phyloP scores from a whole-genome alignment of 1,140 invertebrate species.

The Macrocentrus cingulum region DNA sequence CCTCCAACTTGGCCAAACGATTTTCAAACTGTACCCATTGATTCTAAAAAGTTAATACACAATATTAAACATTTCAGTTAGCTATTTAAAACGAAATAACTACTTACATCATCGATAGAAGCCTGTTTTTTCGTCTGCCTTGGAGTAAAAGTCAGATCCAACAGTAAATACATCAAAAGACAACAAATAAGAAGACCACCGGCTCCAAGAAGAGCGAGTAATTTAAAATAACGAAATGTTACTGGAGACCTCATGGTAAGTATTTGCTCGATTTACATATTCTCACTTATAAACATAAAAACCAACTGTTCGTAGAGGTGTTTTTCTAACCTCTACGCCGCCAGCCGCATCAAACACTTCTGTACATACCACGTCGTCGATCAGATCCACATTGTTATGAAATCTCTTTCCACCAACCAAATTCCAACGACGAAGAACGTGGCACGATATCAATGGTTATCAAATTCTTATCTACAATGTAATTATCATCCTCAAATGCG shows the following conservation, averaged over 20 bases:
- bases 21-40: slow-evolving; percentile 70
- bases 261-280: not conserved
- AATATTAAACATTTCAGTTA: too few relatives aligned
- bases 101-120: slow-evolving; percentile 45
- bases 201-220: slow-evolving; percentile 47
- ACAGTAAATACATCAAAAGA: slow-evolving; percentile 52
- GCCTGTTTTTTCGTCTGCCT: slow-evolving; percentile 38
- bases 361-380: too few relatives aligned
- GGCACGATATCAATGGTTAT: too few relatives aligned
- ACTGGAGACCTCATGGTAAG: slow-evolving; percentile 48
- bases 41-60: too few relatives aligned
- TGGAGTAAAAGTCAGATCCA: slow-evolving; percentile 52
- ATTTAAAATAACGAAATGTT: slow-evolving; percentile 35
- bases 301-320: too few relatives aligned
- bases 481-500: too few relatives aligned
- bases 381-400: too few relatives aligned
- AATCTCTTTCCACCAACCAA: too few relatives aligned
- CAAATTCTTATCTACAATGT: too few relatives aligned
- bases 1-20: slow-evolving; percentile 66
- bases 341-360: too few relatives aligned
- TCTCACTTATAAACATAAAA: not conserved
- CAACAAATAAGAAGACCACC: slow-evolving; percentile 49
- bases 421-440: too few relatives aligned
- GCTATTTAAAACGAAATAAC: not conserved
- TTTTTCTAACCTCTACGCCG: too few relatives aligned